Evolutionary conservation across 2,888 invertebrate genomes (phyloP), one percentile per base, ranked within the genome.

Genomic region (Zhengitettix transpicula): DNA sequence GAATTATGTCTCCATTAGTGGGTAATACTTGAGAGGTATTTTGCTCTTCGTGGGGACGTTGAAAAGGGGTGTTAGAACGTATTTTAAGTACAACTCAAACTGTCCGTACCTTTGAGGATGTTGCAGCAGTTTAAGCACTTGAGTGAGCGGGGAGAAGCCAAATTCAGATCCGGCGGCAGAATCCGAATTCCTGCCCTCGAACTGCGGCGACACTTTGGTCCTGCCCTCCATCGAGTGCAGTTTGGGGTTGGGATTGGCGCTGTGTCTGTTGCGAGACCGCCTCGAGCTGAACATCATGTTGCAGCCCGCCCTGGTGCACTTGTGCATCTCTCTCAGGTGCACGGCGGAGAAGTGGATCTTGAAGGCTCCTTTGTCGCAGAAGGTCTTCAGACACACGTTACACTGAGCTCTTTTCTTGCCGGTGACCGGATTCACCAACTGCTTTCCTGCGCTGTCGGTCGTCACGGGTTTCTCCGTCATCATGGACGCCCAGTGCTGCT

Each of bases 291-390:
- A 98, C 94, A 96, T 96, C 94, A 97, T 97, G 72, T 92, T 96
- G 75, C 98, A 98, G 0, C 97, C 97, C 71, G 93, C 93, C 0
- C 99, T 96, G 0, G 98, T 97, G 72, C 99, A 99, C 75, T 94
- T 94, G 75, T 99, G 99, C 98, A 99, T 99, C 77, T 99, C 99
- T 51, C 97, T 84, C 62, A 98, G 76, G 72, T 99, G 99, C 11
- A 99, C 99, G 0, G 99, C 99, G 57, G 96, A 96, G 71, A 97
- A 98, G 73, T 99, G 99, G 10, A 99, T 99, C 76, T 99, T 99
- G 40, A 99, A 78, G 1, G 99, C 99, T 63, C 98, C 99, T 77
- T 99, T 99, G 78, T 99, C 99, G 79, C 99, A 99, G 77, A 99
- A 99, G 15, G 98, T 98, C 77, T 99, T 99, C 63, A 96, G 77